Conservation (phyloP, 1,140 invertebrate species). For the Cephus cinctus region DNA sequence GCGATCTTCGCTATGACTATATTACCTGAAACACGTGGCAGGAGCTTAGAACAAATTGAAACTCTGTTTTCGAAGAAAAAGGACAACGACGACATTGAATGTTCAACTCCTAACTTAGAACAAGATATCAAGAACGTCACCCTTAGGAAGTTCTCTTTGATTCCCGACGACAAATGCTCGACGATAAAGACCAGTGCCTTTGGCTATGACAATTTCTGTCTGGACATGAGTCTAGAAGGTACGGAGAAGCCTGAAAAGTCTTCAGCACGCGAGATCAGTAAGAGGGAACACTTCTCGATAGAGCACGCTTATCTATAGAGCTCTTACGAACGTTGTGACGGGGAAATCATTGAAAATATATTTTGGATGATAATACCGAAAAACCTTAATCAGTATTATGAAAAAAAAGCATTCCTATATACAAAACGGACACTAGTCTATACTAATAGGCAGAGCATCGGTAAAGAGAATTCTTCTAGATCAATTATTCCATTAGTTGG, state of each 20-base stretch:
- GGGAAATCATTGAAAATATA: too few relatives aligned
- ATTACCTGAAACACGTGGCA: conserved; percentile 80
- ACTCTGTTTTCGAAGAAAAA: conserved; percentile 57
- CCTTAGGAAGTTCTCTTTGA: conserved; percentile 33
- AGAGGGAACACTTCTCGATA: too few relatives aligned
- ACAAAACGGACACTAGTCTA: too few relatives aligned
- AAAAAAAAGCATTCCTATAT: too few relatives aligned
- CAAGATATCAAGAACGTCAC: conserved; percentile 26
- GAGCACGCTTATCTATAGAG: too few relatives aligned
- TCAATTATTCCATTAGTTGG: too few relatives aligned
- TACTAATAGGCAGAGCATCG: too few relatives aligned
- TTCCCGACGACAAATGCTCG: conserved; percentile 33
- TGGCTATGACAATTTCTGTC: conserved; percentile 38
- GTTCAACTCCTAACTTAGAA: background rate
- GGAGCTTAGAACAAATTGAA: conserved; percentile 77
- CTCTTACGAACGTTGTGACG: too few relatives aligned
- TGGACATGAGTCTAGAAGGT: conserved; percentile 30
- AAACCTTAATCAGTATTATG: too few relatives aligned
- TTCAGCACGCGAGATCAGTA: too few relatives aligned
- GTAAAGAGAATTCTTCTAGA: too few relatives aligned
- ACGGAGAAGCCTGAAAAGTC: conserved; percentile 14
- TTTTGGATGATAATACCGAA: too few relatives aligned
- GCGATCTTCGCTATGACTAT: conserved; percentile 67
- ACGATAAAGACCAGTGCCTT: conserved; percentile 27
- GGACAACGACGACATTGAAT: conserved; percentile 34